Evolutionary conservation across 2,113 vertebrate genomes (phyloP), one percentile per base, ranked within the genome.

Genomic region (Isurus oxyrinchus): DNA sequence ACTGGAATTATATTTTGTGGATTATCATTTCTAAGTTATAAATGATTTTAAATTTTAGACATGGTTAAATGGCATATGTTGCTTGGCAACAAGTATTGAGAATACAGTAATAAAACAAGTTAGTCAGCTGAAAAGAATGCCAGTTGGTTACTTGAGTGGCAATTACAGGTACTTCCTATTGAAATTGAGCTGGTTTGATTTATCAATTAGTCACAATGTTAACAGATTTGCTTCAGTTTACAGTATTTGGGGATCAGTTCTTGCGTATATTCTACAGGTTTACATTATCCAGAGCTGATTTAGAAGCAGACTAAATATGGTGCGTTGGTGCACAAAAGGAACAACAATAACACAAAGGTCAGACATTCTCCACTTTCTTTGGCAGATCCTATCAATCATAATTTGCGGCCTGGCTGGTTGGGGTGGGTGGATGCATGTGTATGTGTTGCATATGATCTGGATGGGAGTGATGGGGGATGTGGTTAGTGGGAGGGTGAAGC

Each of bases 141-240:
- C 25, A 72, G 66, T 72, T 72, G 66, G 94, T 95, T 44, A 67
- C n/a, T 94, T 93, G 25, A 95, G 23, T 95, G 40, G 67, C 94
- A 72, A 94, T 94, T 72, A 55, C 66, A 95, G 94, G 66, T 95
- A 49, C 66, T 72, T 95, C 66, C 94, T 72, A 69, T 95, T 27
- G 94, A 95, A 76, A 95, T 53, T 95, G 94, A 95, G 94, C 49
- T 94, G 59, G 90, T 93, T 93, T 93, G 57, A 53, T 95, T 72
- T 94, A 95, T 67, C 66, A 55, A 95, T 95, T 95, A 66, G 94
- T 72, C 66, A 95, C 14, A 72, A 95, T 95, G 66, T 95, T 95
- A 95, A 95, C 94, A 95, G 94, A 53, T 95, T 72, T 95, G 94
- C 94, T 95, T 95, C 94, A 95, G 94, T 95, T 95, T 95, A 72